Evolutionary conservation across 1,140 invertebrate genomes (phyloP), one percentile per base, ranked within the genome.

Genomic region (Batillaria attramentaria): DNA sequence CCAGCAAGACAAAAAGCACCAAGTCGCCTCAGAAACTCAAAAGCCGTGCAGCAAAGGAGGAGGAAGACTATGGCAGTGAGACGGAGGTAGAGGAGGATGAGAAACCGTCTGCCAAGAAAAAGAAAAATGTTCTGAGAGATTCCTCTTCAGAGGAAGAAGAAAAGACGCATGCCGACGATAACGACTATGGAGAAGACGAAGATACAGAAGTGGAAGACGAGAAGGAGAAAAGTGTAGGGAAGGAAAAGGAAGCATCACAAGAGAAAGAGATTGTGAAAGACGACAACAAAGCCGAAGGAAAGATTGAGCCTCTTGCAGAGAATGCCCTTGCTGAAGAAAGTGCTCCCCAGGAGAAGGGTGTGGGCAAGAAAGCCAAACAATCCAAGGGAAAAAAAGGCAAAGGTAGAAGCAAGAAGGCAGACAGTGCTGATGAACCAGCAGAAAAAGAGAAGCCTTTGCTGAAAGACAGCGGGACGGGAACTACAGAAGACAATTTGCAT

Each of bases 71-170:
- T 62, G 60, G 50, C 50, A 65, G 62, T 60, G 72, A 77, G 20
- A 77, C 60, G 3, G 77, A 76, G 42, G 37, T 77, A 54, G 73
- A 65, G n/a, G 74, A 77, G 28, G 76, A 78, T 37, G 76, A 80
- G 24, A 66, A 76, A 43, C 35, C 13, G 35, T 37, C 72, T 37
- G 60, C 37, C 10, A 74, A 74, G 54, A 78, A 78, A 33, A 81
- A 75, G 72, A 81, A 81, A 43, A 81, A 81, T 75, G 80, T 81
- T 35, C 46, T 81, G 2, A 43, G 80, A 35, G 66, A 77, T 60
- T 68, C 62, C 0, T 81, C 80, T 8, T 72, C 80, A 35, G 80
- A 81, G 35, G 80, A 81, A 43, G 79, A 77, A 1, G 65, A 77
- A 33, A 54, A 68, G 66, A 0, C 13, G 20, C 3, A 66, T 46